A percentile compares a stretch with the other conserved stretches of the same genome.
Conservation (phyloP, 1,140 invertebrate genomes). For the Phymorhynchus buccinoides region DNA sequence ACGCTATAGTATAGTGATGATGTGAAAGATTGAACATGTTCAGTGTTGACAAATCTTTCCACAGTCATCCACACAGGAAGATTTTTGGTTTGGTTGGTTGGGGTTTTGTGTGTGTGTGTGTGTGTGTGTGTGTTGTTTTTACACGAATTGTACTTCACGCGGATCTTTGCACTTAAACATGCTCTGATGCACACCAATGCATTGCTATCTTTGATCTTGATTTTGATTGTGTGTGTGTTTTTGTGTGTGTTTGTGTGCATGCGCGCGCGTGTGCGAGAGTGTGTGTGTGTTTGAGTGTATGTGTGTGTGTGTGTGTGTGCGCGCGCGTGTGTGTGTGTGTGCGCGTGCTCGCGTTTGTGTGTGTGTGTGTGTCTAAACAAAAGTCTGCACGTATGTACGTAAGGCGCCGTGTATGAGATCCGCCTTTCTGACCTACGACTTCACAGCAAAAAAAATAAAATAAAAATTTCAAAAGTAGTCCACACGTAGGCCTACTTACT, state of each 20-base stretch:
- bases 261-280: not conserved
- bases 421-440: too few relatives aligned
- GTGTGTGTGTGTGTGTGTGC: not conserved
- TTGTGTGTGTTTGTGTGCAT: not conserved
- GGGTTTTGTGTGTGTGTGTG: too few relatives aligned
- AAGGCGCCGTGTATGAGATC: not conserved
- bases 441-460: too few relatives aligned
- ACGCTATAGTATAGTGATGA: too few relatives aligned
- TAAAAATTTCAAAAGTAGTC: not conserved
- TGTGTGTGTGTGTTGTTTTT: too few relatives aligned
- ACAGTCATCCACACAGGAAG: too few relatives aligned
- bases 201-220: not conserved
- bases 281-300: not conserved
- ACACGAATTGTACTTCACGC: too few relatives aligned
- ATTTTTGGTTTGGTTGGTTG: too few relatives aligned
- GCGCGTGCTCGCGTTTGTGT: not conserved
- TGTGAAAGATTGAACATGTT: too few relatives aligned
- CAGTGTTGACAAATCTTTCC: too few relatives aligned
- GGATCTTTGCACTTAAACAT: too few relatives aligned
- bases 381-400: not conserved
- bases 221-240: not conserved
- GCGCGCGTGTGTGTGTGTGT: not conserved
- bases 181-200: too few relatives aligned
- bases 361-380: not conserved
- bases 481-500: not conserved